These are phyloP conservation scores for Isaurus tuberculatus DNA, from an alignment of 92 coral and sea anemone species.

Conservation along the genomic window DNA sequence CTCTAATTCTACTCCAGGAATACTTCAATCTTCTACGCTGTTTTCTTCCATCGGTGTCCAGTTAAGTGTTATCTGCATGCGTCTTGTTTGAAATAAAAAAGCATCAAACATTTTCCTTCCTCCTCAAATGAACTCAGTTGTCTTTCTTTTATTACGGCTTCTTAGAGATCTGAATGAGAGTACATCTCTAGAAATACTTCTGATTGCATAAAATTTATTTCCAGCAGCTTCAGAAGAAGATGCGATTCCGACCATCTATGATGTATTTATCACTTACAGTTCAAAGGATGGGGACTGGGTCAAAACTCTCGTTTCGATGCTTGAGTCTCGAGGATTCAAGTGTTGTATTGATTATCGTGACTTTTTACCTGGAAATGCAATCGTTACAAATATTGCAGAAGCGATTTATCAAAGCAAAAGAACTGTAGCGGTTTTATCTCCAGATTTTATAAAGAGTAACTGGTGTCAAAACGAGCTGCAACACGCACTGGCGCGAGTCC, in stretches of 20 bases:
- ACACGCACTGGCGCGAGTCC: constrained; percentile 71
- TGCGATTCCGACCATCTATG: constrained; percentile 49
- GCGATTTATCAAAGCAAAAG: constrained; percentile 77
- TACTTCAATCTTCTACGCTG: no score
- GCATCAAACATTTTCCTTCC: no score
- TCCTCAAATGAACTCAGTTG: no score
- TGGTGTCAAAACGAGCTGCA: constrained; percentile 83
- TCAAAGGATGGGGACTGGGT: constrained; percentile 78
- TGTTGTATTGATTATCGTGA: constrained; percentile 84
- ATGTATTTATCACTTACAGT: constrained; percentile 89
- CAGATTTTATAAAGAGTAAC: constrained; percentile 74
- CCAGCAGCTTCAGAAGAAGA: constrained; percentile 5
- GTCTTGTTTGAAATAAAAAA: no score
- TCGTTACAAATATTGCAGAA: constrained; percentile 78
- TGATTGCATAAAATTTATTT: background rate
- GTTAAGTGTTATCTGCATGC: no score
- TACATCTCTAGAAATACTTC: background rate
- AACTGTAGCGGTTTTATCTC: constrained; percentile 82
- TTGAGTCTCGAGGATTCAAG: constrained; percentile 72
- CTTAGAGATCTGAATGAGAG: background rate
- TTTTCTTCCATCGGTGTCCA: no score
- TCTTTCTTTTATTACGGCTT: background rate
- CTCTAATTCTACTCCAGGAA: no score
- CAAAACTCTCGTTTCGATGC: constrained; percentile 57
- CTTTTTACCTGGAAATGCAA: constrained; percentile 79